Evolutionary conservation across 2,797 vertebrate species (phyloP), one percentile per base, ranked within the genome.

Genomic region (Pitangus sulphuratus): DNA sequence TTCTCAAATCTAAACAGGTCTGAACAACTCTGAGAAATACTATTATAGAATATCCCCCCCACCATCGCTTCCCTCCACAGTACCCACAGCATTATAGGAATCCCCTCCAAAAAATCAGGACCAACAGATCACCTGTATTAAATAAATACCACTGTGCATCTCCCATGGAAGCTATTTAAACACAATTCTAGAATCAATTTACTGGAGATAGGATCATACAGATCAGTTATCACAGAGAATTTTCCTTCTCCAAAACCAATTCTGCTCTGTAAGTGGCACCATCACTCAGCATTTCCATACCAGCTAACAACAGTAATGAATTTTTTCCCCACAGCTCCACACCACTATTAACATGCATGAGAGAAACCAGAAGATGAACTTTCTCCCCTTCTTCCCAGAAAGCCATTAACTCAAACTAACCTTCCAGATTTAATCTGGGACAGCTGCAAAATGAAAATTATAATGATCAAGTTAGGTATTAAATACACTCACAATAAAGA

Each of bases 391-490:
- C 50, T 69, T 95, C 30, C 37, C 76, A 93, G 83, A 95, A 93
- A 95, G 65, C 65, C 83, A 95, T 88, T 95, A 90, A 91, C n/a
- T 84, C 54, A 69, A 53, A 39, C 47, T 71, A 94, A 89, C 71
- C 71, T 84, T 68, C 44, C 44, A 81, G 62, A 72, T 60, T 93
- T 89, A 42, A 88, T 76, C 58, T 53, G 37, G 51, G 40, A 62
- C 11, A n/a, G 65, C 72, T 79, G 35, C 72, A 93, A 90, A 91
- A 94, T 72, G 58, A 83, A 93, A 94, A 91, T 65, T 84, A 24
- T 16, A 70, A 93, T n/a, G n/a, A 75, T 48, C 8, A 12, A 37
- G 45, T 33, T 79, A 81, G 20, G 25, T 84, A 92, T 58, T 48
- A 87, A 91, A 81, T 31, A 68, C 3, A 62, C 4, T 78, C 1